phyloP scores from a whole-genome alignment of 2,797 vertebrate genomes.

The Molossus alvarezi region DNA sequence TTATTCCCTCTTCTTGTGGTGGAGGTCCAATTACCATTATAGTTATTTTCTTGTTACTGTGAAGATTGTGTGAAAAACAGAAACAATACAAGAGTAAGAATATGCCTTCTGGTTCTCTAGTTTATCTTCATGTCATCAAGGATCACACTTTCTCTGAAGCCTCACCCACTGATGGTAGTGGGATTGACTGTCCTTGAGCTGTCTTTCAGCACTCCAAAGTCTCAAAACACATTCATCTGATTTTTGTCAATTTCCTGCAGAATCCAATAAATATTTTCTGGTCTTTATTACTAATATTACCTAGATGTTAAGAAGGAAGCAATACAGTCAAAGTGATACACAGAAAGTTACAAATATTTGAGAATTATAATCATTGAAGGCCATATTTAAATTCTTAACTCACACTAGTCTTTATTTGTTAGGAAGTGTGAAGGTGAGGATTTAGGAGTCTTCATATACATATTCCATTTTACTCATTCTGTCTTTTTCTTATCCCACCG shows the following conservation, averaged over 20 bases:
- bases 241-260: not conserved
- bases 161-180: not conserved
- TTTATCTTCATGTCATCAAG: not conserved
- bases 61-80: not conserved
- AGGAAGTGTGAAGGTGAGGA: not conserved
- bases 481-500: not conserved
- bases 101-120: not conserved
- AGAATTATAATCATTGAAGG: not conserved
- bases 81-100: not conserved
- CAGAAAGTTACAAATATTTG: conserved; percentile 42
- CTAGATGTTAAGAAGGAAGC: conserved; percentile 24
- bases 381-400: not conserved
- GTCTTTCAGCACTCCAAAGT: not conserved
- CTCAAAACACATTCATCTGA: not conserved
- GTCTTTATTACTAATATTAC: not conserved
- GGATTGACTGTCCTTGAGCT: not conserved
- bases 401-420: not conserved
- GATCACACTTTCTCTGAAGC: not conserved
- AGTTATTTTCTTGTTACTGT: conserved; percentile 18
- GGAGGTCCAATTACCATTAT: not conserved
- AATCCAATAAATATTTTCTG: not conserved
- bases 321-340: not conserved
- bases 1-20: not conserved
- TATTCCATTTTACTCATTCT: not conserved
- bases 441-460: not conserved